These are phyloP conservation scores for Trypoxylon attenuatum DNA, from an alignment of 2,888 invertebrate genomes.

Conservation along the genomic window DNA sequence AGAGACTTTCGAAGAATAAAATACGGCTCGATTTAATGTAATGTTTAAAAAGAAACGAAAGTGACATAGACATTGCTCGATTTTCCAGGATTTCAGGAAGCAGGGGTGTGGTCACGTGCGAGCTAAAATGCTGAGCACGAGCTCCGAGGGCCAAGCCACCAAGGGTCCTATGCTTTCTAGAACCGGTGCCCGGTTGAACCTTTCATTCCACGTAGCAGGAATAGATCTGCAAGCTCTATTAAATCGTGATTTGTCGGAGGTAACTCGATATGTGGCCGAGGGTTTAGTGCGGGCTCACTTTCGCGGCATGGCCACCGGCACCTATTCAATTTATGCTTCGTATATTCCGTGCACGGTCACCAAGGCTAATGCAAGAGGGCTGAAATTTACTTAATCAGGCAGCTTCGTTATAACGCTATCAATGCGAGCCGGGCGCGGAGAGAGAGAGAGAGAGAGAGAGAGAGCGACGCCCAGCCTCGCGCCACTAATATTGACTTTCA, in stretches of 20 bases:
- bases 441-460: slow-evolving; percentile 12
- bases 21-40: slow-evolving; percentile 62
- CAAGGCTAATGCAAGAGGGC: slow-evolving; percentile 13
- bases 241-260: slow-evolving; percentile 54
- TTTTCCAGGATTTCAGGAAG: slow-evolving; percentile 49
- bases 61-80: slow-evolving; percentile 52
- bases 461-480: slow-evolving; percentile 5
- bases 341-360: slow-evolving; percentile 30
- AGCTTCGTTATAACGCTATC: slow-evolving; percentile 31
- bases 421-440: too few relatives aligned
- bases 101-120: slow-evolving; percentile 62
- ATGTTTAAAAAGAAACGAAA: slow-evolving; percentile 58
- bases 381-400: slow-evolving; percentile 36
- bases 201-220: slow-evolving; percentile 52
- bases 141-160: slow-evolving; percentile 46
- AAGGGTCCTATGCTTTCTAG: slow-evolving; percentile 39
- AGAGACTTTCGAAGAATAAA: too few relatives aligned
- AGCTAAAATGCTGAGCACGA: slow-evolving; percentile 60
- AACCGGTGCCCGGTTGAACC: slow-evolving; percentile 34
- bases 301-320: slow-evolving; percentile 10
- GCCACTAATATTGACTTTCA: slow-evolving; percentile 46
- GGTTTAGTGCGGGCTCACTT: slow-evolving; percentile 31
- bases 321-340: slow-evolving; percentile 27
- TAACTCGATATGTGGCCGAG: slow-evolving; percentile 45
- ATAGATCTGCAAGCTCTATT: slow-evolving; percentile 57